A percentile compares a stretch with the other conserved stretches of the same genome.
Conservation (phyloP, 2,888 invertebrate species). For the Biston betularia region DNA sequence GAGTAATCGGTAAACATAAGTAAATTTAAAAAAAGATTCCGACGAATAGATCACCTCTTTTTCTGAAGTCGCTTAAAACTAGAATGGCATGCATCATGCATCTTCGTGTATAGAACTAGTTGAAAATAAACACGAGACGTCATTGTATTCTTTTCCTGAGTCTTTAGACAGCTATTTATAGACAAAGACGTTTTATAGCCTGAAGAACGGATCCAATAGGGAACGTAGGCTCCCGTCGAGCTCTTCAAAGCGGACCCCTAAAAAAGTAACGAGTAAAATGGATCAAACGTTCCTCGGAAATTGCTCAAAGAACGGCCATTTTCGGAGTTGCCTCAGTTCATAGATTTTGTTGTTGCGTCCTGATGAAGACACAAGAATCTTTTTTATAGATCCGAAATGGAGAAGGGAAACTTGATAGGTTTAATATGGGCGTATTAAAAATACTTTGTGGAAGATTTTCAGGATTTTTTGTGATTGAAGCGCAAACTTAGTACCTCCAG, state of each 20-base stretch:
- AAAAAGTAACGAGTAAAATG: slow-evolving; percentile 39
- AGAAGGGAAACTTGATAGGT: slow-evolving; percentile 7
- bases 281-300: slow-evolving; percentile 33
- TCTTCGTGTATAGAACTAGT: no score
- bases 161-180: neutral
- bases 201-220: slow-evolving; percentile 2
- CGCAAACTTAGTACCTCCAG: neutral
- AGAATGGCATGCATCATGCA: no score
- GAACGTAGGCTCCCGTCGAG: slow-evolving; percentile 2
- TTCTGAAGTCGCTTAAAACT: no score
- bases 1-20: no score
- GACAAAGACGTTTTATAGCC: slow-evolving; percentile 7
- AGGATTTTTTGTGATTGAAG: neutral
- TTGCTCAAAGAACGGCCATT: slow-evolving; percentile 32
- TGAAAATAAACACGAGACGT: neutral
- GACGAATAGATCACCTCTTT: no score
- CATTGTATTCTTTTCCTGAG: neutral
- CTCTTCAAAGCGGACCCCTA: slow-evolving; percentile 20
- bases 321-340: slow-evolving; percentile 17
- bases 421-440: neutral
- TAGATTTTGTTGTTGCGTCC: slow-evolving; percentile 19
- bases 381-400: slow-evolving; percentile 15
- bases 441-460: slow-evolving; percentile 1
- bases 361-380: slow-evolving; percentile 19
- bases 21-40: no score